phyloP scores from a whole-genome alignment of 2,797 vertebrate species.

The Oreortyx pictus region DNA sequence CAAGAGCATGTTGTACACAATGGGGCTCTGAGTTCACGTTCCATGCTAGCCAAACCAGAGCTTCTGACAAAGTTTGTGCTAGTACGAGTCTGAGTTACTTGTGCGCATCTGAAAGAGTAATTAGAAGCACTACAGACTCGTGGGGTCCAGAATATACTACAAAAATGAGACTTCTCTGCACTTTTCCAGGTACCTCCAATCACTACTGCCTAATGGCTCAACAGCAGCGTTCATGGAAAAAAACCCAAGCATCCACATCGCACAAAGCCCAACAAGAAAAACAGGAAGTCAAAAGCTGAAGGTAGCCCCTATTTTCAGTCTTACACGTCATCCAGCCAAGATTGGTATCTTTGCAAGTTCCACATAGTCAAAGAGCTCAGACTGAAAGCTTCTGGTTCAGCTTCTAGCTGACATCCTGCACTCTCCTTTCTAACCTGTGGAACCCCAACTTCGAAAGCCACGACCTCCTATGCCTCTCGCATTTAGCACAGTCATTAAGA shows the following conservation, averaged over 20 bases:
- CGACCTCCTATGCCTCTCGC: accelerated
- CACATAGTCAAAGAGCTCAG: not conserved
- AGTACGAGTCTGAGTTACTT: not conserved
- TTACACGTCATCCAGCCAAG: not conserved
- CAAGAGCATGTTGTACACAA: conserved; percentile 50
- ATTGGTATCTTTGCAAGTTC: not conserved
- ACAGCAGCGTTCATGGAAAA: accelerated
- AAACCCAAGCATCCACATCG: not conserved
- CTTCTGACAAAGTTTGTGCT: not conserved
- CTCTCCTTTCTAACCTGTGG: not conserved
- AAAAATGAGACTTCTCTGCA: not conserved
- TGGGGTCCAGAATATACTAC: not conserved
- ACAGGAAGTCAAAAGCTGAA: not conserved
- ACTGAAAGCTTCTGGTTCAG: not conserved
- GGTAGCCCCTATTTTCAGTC: not conserved
- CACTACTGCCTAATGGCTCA: not conserved
- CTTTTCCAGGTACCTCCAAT: not conserved
- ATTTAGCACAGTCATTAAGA: not conserved
- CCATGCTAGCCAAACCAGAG: not conserved
- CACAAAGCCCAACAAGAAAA: not conserved
- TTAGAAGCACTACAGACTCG: not conserved
- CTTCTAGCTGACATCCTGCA: accelerated
- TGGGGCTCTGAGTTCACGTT: not conserved
- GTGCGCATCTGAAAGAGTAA: not conserved
- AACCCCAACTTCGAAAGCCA: not conserved